phyloP scores from a whole-genome alignment of 2,888 invertebrate genomes.

The Eupithecia inturbata region DNA sequence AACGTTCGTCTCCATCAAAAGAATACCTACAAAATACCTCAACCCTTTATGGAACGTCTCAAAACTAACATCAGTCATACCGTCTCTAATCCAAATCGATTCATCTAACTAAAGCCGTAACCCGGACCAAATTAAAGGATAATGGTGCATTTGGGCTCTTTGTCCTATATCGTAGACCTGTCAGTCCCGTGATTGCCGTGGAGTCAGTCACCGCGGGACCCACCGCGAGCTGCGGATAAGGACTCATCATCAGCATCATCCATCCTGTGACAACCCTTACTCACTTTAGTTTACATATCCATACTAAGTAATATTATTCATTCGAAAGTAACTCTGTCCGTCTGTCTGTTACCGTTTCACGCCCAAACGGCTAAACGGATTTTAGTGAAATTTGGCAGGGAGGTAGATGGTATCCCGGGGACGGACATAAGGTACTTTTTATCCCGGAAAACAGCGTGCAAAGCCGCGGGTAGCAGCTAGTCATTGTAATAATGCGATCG shows the following conservation, averaged over 20 bases:
- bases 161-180: conserved; percentile 60
- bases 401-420: too few species aligned
- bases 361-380: too few species aligned
- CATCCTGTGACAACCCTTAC: background rate
- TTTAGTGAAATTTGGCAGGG: too few species aligned
- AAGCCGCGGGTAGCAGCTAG: too few species aligned
- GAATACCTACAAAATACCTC: background rate
- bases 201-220: conserved; percentile 66
- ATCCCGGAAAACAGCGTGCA: too few species aligned
- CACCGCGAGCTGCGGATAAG: conserved; percentile 56
- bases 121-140: conserved; percentile 74
- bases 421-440: too few species aligned
- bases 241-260: conserved; percentile 17
- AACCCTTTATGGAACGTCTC: conserved; percentile 19
- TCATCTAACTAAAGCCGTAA: conserved; percentile 70
- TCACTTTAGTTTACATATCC: too few species aligned
- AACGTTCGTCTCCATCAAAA: background rate
- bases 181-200: conserved; percentile 68
- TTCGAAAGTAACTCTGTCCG: too few species aligned
- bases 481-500: background rate
- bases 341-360: too few species aligned
- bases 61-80: conserved; percentile 44
- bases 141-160: conserved; percentile 64
- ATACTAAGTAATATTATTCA: too few species aligned
- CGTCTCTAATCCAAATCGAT: conserved; percentile 66